Evolutionary conservation across 2,888 invertebrate species (phyloP).

Genomic region (Torymus aiolomorphi): DNA sequence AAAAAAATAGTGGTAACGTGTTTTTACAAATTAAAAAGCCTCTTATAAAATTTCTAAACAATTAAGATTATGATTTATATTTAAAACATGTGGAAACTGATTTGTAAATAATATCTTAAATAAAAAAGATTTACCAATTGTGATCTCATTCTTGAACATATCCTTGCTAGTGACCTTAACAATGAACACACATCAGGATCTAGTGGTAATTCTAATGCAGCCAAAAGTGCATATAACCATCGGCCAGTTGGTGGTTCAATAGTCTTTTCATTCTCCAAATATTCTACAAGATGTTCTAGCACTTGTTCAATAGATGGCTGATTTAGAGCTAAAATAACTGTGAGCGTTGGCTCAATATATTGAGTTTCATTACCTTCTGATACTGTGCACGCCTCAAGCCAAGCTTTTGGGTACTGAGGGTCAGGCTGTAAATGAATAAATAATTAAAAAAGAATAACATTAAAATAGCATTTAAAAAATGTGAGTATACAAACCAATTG

Average conservation of each 20-base stretch:
- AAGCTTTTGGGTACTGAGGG: slow-evolving; percentile 73
- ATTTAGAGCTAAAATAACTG: slow-evolving; percentile 75
- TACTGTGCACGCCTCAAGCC: slow-evolving; percentile 77
- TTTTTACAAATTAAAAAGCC: too few species aligned
- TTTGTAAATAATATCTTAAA: slow-evolving; percentile 9
- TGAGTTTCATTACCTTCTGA: slow-evolving; percentile 35
- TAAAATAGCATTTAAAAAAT: neutral
- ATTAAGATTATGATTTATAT: too few species aligned
- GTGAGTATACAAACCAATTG: slow-evolving; percentile 59
- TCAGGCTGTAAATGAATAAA: slow-evolving; percentile 72
- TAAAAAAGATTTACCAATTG: slow-evolving; percentile 66
- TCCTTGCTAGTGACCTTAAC: slow-evolving; percentile 81
- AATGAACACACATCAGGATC: slow-evolving; percentile 82
- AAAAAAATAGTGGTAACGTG: too few species aligned
- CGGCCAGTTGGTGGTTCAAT: slow-evolving; percentile 78
- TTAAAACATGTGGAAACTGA: slow-evolving; percentile 1
- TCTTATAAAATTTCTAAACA: too few species aligned
- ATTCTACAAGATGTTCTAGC: slow-evolving; percentile 77
- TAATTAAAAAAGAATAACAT: slow-evolving; percentile 9
- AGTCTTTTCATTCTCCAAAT: slow-evolving; percentile 74
- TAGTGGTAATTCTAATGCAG: slow-evolving; percentile 81
- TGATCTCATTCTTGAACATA: slow-evolving; percentile 79
- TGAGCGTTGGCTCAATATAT: slow-evolving; percentile 63
- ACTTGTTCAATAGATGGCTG: slow-evolving; percentile 76
- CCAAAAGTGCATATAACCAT: slow-evolving; percentile 85